A percentile compares a stretch with the other conserved stretches of the same genome.
These are phyloP conservation scores for Anagrus nilaparvatae DNA, from an alignment of 1,140 invertebrate species.

Conservation along the genomic window DNA sequence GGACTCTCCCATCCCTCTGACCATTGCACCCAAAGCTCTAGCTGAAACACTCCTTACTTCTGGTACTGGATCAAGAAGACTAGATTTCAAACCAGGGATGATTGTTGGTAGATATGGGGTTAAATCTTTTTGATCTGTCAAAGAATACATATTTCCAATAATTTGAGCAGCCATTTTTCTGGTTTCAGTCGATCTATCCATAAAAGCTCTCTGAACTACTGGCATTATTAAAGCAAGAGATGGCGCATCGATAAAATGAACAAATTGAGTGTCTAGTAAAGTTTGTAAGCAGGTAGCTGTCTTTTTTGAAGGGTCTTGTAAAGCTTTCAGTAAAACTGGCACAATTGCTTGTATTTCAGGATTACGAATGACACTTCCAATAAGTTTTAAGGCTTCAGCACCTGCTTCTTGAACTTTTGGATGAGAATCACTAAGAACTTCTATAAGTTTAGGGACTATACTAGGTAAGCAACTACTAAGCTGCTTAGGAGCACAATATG, in stretches of 20 bases:
- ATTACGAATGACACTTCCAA: conserved; percentile 96
- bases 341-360: conserved; percentile 98
- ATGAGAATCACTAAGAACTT: conserved; percentile 95
- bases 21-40: conserved; percentile 93
- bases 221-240: conserved; percentile 99
- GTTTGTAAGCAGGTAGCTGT: conserved; percentile 87
- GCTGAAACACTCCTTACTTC: conserved; percentile 88
- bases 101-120: conserved; percentile 93
- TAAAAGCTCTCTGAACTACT: conserved; percentile 92
- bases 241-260: conserved; percentile 98
- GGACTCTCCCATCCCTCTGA: conserved; percentile 89
- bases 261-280: conserved; percentile 93
- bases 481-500: conserved; percentile 97
- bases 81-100: conserved; percentile 93
- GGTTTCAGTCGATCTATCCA: conserved; percentile 94
- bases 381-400: conserved; percentile 88
- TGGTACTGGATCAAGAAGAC: conserved; percentile 93
- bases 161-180: conserved; percentile 98
- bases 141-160: conserved; percentile 98
- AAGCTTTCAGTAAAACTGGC: conserved; percentile 79
- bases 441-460: conserved; percentile 97
- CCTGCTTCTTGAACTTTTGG: conserved; percentile 96
- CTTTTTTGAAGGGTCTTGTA: conserved; percentile 95
- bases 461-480: conserved; percentile 93
- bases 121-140: conserved; percentile 98